A percentile compares a stretch with the other conserved stretches of the same genome.
Evolutionary conservation across 2,797 vertebrate genomes (phyloP).

Genomic region (Ctenopoma multispine): DNA sequence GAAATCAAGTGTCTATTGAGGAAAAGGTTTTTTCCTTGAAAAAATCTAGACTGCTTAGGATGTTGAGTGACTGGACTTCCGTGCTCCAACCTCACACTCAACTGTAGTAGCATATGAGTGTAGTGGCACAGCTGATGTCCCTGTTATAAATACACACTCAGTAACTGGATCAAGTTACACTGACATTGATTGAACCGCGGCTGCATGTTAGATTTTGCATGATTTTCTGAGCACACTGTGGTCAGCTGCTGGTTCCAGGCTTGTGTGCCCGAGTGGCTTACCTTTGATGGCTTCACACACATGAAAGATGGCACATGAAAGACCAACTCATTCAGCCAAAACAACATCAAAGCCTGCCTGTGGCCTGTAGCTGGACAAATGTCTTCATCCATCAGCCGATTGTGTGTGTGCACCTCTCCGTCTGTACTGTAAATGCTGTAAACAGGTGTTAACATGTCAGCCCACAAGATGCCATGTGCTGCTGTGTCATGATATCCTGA

Average conservation of each 20-base stretch:
- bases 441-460: slow-evolving; percentile 83
- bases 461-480: slow-evolving; percentile 79
- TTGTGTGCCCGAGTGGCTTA: slow-evolving; percentile 45
- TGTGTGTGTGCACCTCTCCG: slow-evolving; percentile 36
- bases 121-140: slow-evolving; percentile 26
- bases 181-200: slow-evolving; percentile 10
- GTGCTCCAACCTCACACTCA: no score
- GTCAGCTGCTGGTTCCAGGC: slow-evolving; percentile 57
- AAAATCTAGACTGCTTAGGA: no score
- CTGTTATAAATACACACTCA: slow-evolving; percentile 46
- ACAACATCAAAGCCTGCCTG: slow-evolving; percentile 61
- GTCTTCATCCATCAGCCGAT: slow-evolving; percentile 55
- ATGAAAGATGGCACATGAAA: slow-evolving; percentile 61
- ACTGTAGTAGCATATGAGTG: not conserved
- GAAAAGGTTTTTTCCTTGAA: no score
- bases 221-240: slow-evolving; percentile 31
- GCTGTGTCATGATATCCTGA: slow-evolving; percentile 73
- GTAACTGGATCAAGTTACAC: slow-evolving; percentile 23
- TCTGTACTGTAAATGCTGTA: slow-evolving; percentile 66
- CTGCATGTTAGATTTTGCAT: slow-evolving; percentile 16
- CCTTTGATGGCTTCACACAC: slow-evolving; percentile 60
- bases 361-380: slow-evolving; percentile 41
- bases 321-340: slow-evolving; percentile 35
- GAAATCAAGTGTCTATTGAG: no score
- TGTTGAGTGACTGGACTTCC: no score